Base-by-base conservation (phyloP, 2,113 vertebrate genomes). In the Hippocampus barbouri region DNA sequence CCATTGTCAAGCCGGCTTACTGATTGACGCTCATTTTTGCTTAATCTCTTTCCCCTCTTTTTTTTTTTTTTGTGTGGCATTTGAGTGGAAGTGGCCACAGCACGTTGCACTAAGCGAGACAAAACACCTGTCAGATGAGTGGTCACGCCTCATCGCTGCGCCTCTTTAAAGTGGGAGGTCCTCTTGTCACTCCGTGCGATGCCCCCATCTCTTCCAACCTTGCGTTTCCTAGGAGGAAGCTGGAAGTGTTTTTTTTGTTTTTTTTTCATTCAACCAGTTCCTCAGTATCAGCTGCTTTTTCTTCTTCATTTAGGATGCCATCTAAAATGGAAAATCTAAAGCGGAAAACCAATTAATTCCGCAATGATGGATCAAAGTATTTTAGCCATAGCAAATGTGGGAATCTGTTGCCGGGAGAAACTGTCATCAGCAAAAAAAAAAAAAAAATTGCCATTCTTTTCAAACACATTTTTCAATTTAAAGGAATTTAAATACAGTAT, bases 91-190 rank as follows among this genome's bases (percentile, higher is more conserved):
- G 74, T 75, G 77, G 67, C 78, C 79, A 62, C 80, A 80, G 83
- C 84, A 66, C 16, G 73, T 66, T 2, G 70, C 75, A 75, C 70
- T 45, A 69, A 83, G 73, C 66, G 85, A 87, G 88, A 91, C 87
- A 84, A 91, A 89, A 88, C 86, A 87, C 78, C 87, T 86, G 85
- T 87, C 83, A 89, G 63, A 45, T 71, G 75, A 79, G 71, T 7
- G 73, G 87, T 89, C 81, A 88, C 74, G 87, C 85, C 81, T 87
- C 85, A 80, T 85, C 78, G 30, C 30, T 30, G 73, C 18, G 69
- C 79, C 77, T 76, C 74, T 83, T 83, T 43, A 47, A 69, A 85
- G 89, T 82, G 85, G 87, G 89, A 86, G 86, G 87, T 84, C 85
- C 77, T 66, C 61, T 56, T 82, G 82, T 82, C 87, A 86, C 63